Conservation (phyloP, 2,113 vertebrate genomes). For the Otocyon megalotis region DNA sequence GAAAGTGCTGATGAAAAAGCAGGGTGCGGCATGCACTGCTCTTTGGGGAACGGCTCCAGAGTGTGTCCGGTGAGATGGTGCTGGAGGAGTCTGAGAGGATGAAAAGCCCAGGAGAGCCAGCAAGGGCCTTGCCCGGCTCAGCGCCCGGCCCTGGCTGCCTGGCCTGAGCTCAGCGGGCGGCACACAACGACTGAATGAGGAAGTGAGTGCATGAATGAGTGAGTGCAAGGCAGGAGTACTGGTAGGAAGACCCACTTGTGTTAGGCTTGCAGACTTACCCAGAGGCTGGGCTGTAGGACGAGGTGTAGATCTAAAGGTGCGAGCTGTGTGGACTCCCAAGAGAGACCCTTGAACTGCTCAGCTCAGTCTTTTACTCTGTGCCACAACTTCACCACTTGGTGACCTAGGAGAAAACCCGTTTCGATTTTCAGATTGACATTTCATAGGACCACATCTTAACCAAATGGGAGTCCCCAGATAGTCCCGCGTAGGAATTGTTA, state of each 20-base stretch:
- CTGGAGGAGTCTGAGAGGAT: neutral
- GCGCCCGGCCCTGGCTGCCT: neutral
- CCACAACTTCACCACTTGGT: neutral
- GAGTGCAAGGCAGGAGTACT: neutral
- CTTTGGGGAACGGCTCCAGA: neutral
- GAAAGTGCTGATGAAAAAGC: neutral
- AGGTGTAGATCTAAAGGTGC: neutral
- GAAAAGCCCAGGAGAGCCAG: neutral
- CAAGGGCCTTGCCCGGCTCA: too few relatives aligned
- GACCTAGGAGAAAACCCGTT: neutral
- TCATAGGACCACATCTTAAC: neutral
- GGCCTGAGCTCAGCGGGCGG: accelerated
- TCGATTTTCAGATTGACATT: neutral
- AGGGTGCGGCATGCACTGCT: neutral
- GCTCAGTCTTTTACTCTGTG: neutral
- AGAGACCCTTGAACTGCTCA: neutral
- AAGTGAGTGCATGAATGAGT: accelerated
- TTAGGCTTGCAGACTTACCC: neutral
- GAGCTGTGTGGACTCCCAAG: neutral
- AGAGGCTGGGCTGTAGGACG: neutral
- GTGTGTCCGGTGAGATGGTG: neutral
- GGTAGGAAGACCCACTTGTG: neutral
- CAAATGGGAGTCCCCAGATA: neutral
- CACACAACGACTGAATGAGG: accelerated
- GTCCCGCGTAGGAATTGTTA: neutral